These are phyloP conservation scores for Oplegnathus fasciatus DNA, from an alignment of 2,113 vertebrate species.

Conservation along the genomic window DNA sequence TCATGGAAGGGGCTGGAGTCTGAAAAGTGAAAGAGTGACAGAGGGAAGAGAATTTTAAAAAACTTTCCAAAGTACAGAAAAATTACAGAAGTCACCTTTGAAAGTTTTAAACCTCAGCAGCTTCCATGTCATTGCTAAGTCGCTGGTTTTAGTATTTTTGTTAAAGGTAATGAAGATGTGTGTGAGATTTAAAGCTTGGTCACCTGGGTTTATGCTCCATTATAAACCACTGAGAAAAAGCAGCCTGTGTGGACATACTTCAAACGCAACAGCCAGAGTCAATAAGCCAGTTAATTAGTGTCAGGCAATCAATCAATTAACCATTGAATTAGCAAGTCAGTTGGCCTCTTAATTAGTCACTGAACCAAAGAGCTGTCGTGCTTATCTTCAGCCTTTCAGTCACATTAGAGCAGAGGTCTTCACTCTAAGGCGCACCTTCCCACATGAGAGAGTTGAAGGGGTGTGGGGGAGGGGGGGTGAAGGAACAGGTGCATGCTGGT, in stretches of 20 bases:
- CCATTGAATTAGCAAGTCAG: background rate
- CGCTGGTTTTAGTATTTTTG: no score
- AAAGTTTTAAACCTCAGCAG: no score
- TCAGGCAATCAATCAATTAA: background rate
- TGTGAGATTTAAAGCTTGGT: background rate
- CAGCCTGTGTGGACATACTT: background rate
- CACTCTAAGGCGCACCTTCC: background rate
- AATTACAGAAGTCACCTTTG: no score
- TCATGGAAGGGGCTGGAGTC: no score
- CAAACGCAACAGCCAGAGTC: background rate
- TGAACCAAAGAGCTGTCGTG: background rate
- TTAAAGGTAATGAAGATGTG: background rate
- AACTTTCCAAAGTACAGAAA: no score
- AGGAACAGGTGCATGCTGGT: background rate
- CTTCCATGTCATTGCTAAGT: no score
- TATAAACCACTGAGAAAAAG: background rate
- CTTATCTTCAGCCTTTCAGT: background rate
- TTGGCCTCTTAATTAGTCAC: conserved; percentile 1
- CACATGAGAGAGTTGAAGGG: background rate
- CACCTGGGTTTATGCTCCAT: background rate
- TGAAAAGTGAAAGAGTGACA: no score
- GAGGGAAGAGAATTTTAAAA: no score
- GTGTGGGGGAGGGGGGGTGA: background rate
- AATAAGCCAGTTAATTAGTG: background rate
- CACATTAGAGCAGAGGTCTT: background rate